Evolutionary conservation across 2,113 vertebrate genomes (phyloP).

Genomic region (Bettongia penicillata): DNA sequence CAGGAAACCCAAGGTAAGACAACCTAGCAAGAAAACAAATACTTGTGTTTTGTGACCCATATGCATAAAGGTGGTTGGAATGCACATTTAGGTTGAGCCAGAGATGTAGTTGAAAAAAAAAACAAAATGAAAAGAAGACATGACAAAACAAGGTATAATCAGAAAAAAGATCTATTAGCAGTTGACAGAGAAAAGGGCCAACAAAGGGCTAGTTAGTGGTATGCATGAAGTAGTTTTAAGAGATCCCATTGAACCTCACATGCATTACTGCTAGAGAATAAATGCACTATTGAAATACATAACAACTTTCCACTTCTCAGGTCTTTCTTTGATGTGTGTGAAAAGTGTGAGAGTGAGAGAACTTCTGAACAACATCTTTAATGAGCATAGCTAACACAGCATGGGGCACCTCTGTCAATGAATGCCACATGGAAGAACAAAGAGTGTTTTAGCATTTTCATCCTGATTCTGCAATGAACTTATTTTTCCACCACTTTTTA

Average conservation of each 20-base stretch:
- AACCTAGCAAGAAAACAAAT: not conserved
- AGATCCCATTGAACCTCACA: not conserved
- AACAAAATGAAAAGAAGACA: not conserved
- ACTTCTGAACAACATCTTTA: not conserved
- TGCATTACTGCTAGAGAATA: not conserved
- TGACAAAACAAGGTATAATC: not conserved
- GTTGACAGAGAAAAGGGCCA: not conserved
- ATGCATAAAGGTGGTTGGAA: not conserved
- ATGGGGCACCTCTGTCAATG: not conserved
- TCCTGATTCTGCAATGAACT: not conserved
- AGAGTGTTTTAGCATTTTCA: not conserved
- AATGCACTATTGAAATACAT: not conserved
- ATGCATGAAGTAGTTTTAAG: not conserved
- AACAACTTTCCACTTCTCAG: not conserved
- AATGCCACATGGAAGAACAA: not conserved
- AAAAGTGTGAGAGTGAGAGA: not conserved
- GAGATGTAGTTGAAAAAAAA: not conserved
- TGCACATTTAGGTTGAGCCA: not conserved
- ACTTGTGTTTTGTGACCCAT: not conserved
- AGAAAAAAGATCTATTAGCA: conserved; percentile 7
- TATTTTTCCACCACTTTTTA: not conserved
- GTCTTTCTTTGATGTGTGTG: not conserved
- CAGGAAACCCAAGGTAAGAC: not conserved
- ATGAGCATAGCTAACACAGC: not conserved
- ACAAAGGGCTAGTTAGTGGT: not conserved